Base-by-base conservation (phyloP, 2,888 invertebrate genomes). In the Cataglyphis rosenhaueri region DNA sequence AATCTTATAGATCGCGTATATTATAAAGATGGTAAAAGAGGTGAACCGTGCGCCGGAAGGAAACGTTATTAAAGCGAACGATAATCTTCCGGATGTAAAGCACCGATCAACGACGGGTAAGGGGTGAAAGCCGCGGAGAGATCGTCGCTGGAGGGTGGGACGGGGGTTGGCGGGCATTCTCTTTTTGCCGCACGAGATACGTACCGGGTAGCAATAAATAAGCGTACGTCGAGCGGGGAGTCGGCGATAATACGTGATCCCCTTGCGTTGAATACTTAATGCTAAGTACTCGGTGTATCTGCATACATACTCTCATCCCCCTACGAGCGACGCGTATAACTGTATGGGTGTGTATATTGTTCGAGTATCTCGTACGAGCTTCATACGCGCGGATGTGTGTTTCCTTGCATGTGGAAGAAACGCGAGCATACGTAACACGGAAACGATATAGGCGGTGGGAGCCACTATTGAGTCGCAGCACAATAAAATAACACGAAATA, bases 241-340 rank as follows among this genome's bases (percentile, higher is more conserved):
- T 90, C 91, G 90, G 91, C 91, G 94, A 94, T 94, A 94, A 94
- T 94, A 94, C 94, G 93, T 92, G 94, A 94, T 94, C 93, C 94
- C 94, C 93, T 93, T 92, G 92, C 92, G 92, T 92, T 94, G 94
- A 94, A 94, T 94, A 93, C 93, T 94, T 94, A 93, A 94, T 94
- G 93, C 92, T 92, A 92, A 94, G 93, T 93, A 93, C 92, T 92
- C 92, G 89, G 88, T 93, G 91, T 93, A 93, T 93, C 92, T 92
- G 92, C 92, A 92, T 92, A 90, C 88, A 91, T 85, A 85, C 84
- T 74, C 38, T 44, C 79, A 52, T 29, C 55, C 62, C 81, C 57
- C n/a, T 52, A 44, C 73, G 64, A 64, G 62, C 61, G 62, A 10
- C 74, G 64, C 44, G 32, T 32, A 44, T 25, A 59, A 71, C 35